Percentiles rank a stretch among this genome's conserved stretches.
Evolutionary conservation across 64 coral and sea anemone genomes (phyloP).

Genomic region (Cladopsammia gracilis): DNA sequence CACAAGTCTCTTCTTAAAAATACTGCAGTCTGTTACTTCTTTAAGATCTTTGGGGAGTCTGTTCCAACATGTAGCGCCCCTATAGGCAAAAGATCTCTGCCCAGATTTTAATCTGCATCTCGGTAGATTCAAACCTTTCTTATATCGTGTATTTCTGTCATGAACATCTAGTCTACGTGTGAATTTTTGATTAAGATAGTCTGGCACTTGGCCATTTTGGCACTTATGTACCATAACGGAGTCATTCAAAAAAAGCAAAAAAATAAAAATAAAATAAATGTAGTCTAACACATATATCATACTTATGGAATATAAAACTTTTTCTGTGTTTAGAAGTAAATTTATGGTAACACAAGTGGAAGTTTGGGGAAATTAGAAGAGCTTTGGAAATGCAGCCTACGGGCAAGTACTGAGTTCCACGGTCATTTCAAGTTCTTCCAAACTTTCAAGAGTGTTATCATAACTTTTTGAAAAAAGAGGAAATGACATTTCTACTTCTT

Average conservation of each 20-base stretch:
- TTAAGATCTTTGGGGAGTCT: conserved; percentile 38
- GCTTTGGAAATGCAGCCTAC: too few species aligned
- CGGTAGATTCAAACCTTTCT: conserved; percentile 6
- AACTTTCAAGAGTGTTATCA: too few species aligned
- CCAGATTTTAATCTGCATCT: conserved; percentile 37
- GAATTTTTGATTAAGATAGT: conserved; percentile 38
- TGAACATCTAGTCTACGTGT: conserved; percentile 7
- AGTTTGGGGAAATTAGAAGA: too few species aligned
- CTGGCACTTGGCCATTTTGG: background rate
- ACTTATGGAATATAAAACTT: too few species aligned
- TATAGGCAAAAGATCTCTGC: conserved; percentile 33
- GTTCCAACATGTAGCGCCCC: conserved; percentile 35
- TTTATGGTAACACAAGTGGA: too few species aligned
- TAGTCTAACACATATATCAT: too few species aligned
- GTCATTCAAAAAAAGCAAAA: background rate
- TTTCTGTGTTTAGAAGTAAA: too few species aligned
- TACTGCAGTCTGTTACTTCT: background rate
- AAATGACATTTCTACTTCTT: too few species aligned
- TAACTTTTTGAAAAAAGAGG: too few species aligned
- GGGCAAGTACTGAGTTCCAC: too few species aligned
- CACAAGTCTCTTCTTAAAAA: conserved; percentile 58
- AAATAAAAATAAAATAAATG: too few species aligned
- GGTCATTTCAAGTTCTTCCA: too few species aligned
- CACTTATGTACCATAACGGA: conserved; percentile 21
- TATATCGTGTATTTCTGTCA: conserved; percentile 48